Evolutionary conservation across 2,113 vertebrate species (phyloP), one percentile per base, ranked within the genome.

Genomic region (Orthonyx spaldingii): DNA sequence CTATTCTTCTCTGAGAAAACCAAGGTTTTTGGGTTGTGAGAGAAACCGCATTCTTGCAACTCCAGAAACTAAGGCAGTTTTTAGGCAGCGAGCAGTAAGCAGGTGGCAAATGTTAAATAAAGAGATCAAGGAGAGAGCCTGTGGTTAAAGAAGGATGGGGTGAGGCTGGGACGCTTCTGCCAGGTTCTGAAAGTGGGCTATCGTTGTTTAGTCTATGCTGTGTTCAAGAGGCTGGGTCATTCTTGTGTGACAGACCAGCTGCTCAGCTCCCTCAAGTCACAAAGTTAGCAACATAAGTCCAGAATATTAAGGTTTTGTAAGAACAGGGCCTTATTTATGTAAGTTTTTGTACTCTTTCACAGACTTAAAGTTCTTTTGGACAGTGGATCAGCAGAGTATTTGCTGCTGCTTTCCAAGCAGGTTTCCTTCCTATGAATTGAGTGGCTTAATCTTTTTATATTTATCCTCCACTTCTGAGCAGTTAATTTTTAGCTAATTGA

Each of bases 191-290:
- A 90, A 94, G 66, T 59, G 78, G 50, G 39, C 69, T 93, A 16
- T 78, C 80, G 23, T 79, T 96, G 94, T 93, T 87, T 95, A 90
- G 92, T 93, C 87, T 91, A 9, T 50, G 22, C 20, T 63, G 13
- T 46, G 35, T 87, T 71, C 63, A 83, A 77, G 75, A 70, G 47
- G 6, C 33, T 90, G 33, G 66, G 44, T 57, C 42, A 13, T 63
- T 93, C 46, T 65, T 65, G 30, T 94, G 74, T 82, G 84, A 87
- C 46, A 80, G 37, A 46, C 41, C 87, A 95, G 81, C 91, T 96
- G 91, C 66, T 94, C 44, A 39, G 8, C 47, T 87, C 71, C 27
- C 78, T 85, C 41, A 39, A 55, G 47, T 46, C 72, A 56, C 28
- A 23, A 66, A 79, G 19, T 63, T 70, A 91, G 52, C 44, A 61